These are phyloP conservation scores for Netelia fuscicornis DNA, from an alignment of 2,888 invertebrate species.

Conservation along the genomic window DNA sequence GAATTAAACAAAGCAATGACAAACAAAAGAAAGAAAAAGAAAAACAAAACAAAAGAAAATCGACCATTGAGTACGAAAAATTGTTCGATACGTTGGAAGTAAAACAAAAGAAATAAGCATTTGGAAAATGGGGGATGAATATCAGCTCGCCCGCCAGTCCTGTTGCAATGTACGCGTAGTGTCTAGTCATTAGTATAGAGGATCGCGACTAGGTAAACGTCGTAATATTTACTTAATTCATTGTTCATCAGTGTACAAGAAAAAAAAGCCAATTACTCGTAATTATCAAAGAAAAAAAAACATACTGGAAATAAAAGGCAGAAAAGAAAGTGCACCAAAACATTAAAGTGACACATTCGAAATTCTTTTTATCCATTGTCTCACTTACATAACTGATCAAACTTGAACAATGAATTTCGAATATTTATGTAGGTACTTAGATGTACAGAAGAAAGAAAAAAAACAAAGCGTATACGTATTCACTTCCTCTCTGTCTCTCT, in stretches of 20 bases:
- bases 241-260: constrained; percentile 40
- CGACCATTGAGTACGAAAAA: neutral
- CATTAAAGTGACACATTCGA: constrained; percentile 1
- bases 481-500: constrained; percentile 43
- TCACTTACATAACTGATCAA: constrained; percentile 3
- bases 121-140: constrained; percentile 7
- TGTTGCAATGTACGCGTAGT: constrained; percentile 59
- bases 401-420: constrained; percentile 62
- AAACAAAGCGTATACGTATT: constrained; percentile 46
- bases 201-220: constrained; percentile 53
- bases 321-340: neutral
- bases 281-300: neutral
- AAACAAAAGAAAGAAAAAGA: constrained; percentile 8
- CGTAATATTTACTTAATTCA: constrained; percentile 46
- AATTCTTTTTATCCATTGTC: constrained; percentile 2
- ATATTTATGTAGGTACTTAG: constrained; percentile 58
- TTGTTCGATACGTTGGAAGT: constrained; percentile 10
- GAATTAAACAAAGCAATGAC: neutral
- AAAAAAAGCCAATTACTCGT: neutral
- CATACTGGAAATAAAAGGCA: neutral
- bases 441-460: constrained; percentile 34
- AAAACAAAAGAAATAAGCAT: neutral
- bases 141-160: constrained; percentile 54
- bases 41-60: neutral
- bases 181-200: constrained; percentile 52